Conservation (phyloP, 1,140 invertebrate species). For the Potamilus streckersoni region DNA sequence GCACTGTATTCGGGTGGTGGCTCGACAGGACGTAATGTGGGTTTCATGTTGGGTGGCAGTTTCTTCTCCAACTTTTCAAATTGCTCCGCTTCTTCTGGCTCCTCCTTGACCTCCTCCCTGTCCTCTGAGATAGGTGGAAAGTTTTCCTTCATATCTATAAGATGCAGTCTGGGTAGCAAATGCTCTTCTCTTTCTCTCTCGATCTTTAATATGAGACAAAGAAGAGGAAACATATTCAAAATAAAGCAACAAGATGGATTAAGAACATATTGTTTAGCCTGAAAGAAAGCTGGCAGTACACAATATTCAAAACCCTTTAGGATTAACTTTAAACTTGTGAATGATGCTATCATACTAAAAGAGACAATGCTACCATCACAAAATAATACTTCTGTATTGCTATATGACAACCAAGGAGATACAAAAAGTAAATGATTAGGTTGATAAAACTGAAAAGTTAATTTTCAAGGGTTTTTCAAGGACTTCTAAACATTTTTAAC, state of each 20-base stretch:
- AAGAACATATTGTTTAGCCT: background rate
- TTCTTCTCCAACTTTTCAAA: conserved; percentile 17
- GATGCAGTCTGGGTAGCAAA: conserved; percentile 77
- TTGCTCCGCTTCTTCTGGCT: conserved; percentile 33
- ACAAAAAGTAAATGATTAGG: too few relatives aligned
- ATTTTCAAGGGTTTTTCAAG: too few relatives aligned
- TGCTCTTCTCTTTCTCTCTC: conserved; percentile 81
- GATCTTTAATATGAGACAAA: conserved; percentile 48
- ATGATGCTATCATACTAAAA: too few relatives aligned
- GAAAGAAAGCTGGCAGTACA: background rate
- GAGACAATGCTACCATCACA: too few relatives aligned
- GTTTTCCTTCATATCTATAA: conserved; percentile 38
- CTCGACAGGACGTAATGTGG: conserved; percentile 49
- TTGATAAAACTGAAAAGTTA: too few relatives aligned
- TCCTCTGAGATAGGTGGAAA: conserved; percentile 25
- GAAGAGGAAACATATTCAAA: background rate
- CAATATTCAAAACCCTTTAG: background rate
- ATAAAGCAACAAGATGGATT: background rate
- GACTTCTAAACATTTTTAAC: too few relatives aligned
- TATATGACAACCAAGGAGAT: too few relatives aligned
- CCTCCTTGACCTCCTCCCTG: conserved; percentile 24
- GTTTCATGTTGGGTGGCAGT: conserved; percentile 49
- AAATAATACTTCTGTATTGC: too few relatives aligned
- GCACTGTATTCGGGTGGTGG: conserved; percentile 7
- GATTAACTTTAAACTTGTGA: too few relatives aligned